Conservation (phyloP, 2,113 vertebrate genomes). For the Gobius niger region DNA sequence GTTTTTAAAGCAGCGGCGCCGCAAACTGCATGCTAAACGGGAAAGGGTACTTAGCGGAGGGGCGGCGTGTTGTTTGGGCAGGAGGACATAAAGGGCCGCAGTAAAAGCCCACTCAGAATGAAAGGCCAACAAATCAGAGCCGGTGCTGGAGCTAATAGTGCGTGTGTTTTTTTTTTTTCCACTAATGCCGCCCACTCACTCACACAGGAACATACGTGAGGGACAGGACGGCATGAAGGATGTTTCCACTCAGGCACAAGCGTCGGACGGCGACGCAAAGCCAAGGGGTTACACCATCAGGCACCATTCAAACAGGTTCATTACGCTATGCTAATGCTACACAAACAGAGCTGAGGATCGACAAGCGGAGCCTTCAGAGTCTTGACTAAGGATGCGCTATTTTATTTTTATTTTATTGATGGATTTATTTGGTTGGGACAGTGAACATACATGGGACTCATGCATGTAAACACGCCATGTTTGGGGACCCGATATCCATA, state of each 20-base stretch:
- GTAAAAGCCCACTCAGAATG: conserved; percentile 74
- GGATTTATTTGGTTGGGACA: too few relatives aligned
- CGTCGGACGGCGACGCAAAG: background rate
- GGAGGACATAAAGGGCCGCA: conserved; percentile 68
- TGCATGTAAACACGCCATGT: too few relatives aligned
- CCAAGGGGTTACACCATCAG: too few relatives aligned
- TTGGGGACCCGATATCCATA: too few relatives aligned
- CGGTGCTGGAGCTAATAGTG: conserved; percentile 48
- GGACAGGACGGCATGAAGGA: background rate
- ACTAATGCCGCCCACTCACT: conserved; percentile 36
- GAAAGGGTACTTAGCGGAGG: conserved; percentile 81
- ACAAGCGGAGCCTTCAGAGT: too few relatives aligned
- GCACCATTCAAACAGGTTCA: too few relatives aligned
- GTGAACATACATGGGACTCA: too few relatives aligned
- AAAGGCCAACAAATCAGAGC: conserved; percentile 73
- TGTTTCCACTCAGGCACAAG: background rate
- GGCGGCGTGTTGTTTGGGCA: conserved; percentile 67
- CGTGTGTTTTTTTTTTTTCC: conserved; percentile 17
- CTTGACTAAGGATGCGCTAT: too few relatives aligned
- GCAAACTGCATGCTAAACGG: conserved; percentile 87
- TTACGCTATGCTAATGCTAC: too few relatives aligned
- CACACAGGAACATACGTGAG: background rate
- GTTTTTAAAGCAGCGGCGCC: conserved; percentile 65
- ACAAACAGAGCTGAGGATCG: too few relatives aligned
- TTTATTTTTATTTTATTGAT: too few relatives aligned